Base-by-base conservation (phyloP, 2,113 vertebrate species). In the Shinisaurus crocodilurus region DNA sequence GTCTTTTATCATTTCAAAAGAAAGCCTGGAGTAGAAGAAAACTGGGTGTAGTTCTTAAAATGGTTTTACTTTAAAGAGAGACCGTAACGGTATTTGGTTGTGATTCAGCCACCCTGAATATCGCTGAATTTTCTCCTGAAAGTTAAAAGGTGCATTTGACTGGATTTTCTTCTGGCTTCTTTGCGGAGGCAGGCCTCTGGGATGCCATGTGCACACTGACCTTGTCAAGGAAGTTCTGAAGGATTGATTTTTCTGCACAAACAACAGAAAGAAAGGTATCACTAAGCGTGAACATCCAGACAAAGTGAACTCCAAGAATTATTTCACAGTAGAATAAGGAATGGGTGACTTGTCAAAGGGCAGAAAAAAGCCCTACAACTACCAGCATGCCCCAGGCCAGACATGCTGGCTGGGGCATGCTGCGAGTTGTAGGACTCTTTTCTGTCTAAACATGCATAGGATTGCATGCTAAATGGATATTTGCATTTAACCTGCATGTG, bases 191-290 rank as follows among this genome's bases (percentile, higher is more conserved):
- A 79, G 85, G 63, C 54, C 70, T 89, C 82, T 82, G 40, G 8
- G 34, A 60, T 70, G 69, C 79, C 40, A 70, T 82, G 18, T 69
- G 57, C 45, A 43, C 34, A 86, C 40, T 65, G 45, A 84, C 88
- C 67, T 37, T 89, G 48, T 89, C 72, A 89, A 89, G 85, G 34
- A 92, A 92, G 50, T 92, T 89, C 79, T 82, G 88, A 89, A 91
- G 87, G 54, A 92, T 87, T 75, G 32, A 20, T 83, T 76, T 89
- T 32, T 89, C 88, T 92, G 37, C 20, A 40, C 13, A 89, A 76
- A 77, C 32, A 89, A 85, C 45, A 18, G 50, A 65, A 91, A 88
- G 82, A 57, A 86, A 9, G 15, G 40, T 48, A 77, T 89, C 13
- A 37, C 25, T 50, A 65, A 75, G 60, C 2, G 3, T 65, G 70